These are phyloP conservation scores for Trichonephila clavata DNA, from an alignment of 1,140 invertebrate genomes.

Conservation along the genomic window DNA sequence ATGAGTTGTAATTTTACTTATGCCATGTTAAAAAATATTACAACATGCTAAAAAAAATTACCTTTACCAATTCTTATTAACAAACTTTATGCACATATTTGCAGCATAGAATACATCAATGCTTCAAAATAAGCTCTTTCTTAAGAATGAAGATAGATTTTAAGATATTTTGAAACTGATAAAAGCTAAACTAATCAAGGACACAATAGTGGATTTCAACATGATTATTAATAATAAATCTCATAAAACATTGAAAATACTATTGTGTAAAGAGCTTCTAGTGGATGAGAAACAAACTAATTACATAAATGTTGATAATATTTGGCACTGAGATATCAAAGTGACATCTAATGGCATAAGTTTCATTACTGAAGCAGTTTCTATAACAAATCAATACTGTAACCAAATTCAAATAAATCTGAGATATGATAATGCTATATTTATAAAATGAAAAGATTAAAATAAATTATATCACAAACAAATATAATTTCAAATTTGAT, in stretches of 20 bases:
- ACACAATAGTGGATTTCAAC: background rate
- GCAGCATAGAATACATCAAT: background rate
- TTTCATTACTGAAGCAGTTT: background rate
- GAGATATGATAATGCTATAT: background rate
- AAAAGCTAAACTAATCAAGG: background rate
- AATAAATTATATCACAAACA: background rate
- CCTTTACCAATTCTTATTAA: background rate
- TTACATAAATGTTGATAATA: background rate
- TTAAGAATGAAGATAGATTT: background rate
- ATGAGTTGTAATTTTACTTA: too few species aligned
- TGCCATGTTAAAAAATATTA: too few species aligned
- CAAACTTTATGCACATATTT: background rate
- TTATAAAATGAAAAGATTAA: background rate
- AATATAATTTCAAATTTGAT: background rate
- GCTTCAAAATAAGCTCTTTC: conserved; percentile 27
- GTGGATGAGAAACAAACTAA: background rate
- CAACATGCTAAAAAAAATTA: too few species aligned
- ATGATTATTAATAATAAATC: too few species aligned
- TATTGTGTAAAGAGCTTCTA: too few species aligned
- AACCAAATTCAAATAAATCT: background rate
- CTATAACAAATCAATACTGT: background rate
- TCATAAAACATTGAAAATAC: too few species aligned
- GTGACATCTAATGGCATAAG: background rate
- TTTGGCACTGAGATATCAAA: conserved; percentile 5
- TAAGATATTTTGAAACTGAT: background rate